phyloP scores from a whole-genome alignment of 2,888 invertebrate genomes.

The Lamellibrachia columna region DNA sequence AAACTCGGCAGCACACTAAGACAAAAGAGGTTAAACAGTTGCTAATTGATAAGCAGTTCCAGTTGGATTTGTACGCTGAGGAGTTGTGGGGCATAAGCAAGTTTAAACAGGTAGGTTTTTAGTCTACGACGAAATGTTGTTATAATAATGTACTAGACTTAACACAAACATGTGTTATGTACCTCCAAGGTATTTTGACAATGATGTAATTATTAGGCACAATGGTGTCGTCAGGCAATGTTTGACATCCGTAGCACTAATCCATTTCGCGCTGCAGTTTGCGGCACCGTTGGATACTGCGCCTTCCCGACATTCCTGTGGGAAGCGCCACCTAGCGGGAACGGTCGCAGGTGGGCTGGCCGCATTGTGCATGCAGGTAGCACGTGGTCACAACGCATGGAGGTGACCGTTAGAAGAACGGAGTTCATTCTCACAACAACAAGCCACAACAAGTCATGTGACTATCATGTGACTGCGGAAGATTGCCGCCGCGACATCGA shows the following conservation, averaged over 20 bases:
- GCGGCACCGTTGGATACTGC: background rate
- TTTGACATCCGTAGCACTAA: background rate
- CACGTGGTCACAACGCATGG: background rate
- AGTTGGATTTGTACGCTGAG: too few species aligned
- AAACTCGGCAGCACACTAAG: too few species aligned
- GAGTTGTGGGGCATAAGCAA: too few species aligned
- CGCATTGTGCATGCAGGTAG: background rate
- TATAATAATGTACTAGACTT: too few species aligned
- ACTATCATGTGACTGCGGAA: background rate
- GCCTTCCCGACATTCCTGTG: conserved; percentile 16
- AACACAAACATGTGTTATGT: too few species aligned
- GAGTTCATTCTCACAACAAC: background rate
- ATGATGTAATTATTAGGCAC: background rate
- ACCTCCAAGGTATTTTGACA: too few species aligned
- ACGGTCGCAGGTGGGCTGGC: background rate
- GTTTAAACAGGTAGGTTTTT: too few species aligned
- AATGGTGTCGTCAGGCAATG: background rate
- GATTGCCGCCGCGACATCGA: background rate
- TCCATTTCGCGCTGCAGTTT: background rate
- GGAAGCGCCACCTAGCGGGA: background rate
- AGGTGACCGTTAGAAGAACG: background rate
- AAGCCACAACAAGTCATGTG: background rate
- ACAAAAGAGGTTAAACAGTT: too few species aligned
- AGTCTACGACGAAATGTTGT: too few species aligned
- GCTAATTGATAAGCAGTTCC: too few species aligned